Base-by-base conservation (phyloP, 2,113 vertebrate genomes). In the Aviceda subcristata region DNA sequence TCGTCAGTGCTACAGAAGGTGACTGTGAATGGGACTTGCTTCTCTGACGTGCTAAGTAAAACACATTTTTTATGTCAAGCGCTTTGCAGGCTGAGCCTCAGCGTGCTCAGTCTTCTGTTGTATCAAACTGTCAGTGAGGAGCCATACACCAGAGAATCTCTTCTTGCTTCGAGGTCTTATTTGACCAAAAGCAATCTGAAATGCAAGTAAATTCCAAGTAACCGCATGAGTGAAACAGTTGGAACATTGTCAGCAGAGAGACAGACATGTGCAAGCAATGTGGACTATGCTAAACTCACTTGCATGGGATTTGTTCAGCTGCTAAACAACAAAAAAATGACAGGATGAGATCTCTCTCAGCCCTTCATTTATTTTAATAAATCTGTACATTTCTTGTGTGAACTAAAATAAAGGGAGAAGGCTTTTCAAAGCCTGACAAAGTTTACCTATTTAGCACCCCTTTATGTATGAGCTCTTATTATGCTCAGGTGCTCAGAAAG, bases 181-280 rank as follows among this genome's bases (percentile, higher is more conserved):
- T 93, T 85, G 72, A 85, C 66, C 80, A 83, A 80, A 91, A 94
- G 46, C 39, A 74, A 78, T 85, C 63, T 88, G 73, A 93, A 93
- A 68, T 68, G 39, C 73, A 86, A 86, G 86, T 75, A 82, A 84
- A 79, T 88, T 66, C 80, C 57, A 60, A 73, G 43, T 17, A 67
- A 90, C 76, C 3, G 1, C 59, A 55, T 43, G 72, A 80, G 53
- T 6, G 45, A 77, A 84, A 69, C 18, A 50, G 34, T 6, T 84
- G 92, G 69, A 82, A 60, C 11, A 0, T 7, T 77, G 68, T 92
- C 93, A 91, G 68, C 46, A 71, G 78, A 66, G 72, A 91, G 43
- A 50, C 56, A 90, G 85, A 55, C 2, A 11, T 36, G 50, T 36
- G 46, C 39, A 73, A 80, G 55, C 36, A 18, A 16, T 38, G 30